Percentiles rank a stretch among this genome's conserved stretches.
phyloP scores from a whole-genome alignment of 2,113 vertebrate genomes.

The Rhineura floridana region DNA sequence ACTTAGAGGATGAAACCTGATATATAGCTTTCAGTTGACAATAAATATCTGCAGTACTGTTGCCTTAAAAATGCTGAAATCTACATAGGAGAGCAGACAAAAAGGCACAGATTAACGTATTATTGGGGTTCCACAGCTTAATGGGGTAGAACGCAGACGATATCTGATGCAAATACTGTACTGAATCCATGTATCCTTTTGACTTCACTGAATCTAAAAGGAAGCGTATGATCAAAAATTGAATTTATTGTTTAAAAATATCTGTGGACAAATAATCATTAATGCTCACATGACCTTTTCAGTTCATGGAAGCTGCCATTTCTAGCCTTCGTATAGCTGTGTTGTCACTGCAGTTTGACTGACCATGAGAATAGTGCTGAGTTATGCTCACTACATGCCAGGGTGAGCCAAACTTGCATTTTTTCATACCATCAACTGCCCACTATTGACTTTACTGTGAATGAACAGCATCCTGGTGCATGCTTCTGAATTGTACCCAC shows the following conservation, averaged over 20 bases:
- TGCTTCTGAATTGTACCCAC: too few relatives aligned
- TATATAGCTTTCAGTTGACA: constrained; percentile 36
- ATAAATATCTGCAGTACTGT: neutral
- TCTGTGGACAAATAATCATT: neutral
- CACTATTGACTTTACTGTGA: neutral
- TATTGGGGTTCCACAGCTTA: neutral
- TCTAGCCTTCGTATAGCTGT: neutral
- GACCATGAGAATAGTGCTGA: neutral
- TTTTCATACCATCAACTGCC: neutral
- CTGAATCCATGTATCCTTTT: neutral
- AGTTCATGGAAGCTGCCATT: neutral
- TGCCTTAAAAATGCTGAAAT: neutral
- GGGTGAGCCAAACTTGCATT: neutral
- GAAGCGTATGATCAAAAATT: neutral
- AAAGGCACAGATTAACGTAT: neutral
- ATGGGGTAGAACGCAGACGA: neutral
- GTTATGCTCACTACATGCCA: neutral
- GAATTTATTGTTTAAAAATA: neutral
- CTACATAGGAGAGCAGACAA: accelerated
- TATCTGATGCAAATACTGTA: neutral
- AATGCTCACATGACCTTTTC: neutral
- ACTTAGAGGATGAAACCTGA: constrained; percentile 32
- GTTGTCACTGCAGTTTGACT: neutral
- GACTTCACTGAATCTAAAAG: neutral
- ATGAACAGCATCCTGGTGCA: neutral